A percentile compares a stretch with the other conserved stretches of the same genome.
These are phyloP conservation scores for Patella vulgata DNA, from an alignment of 1,140 invertebrate genomes.

Conservation along the genomic window DNA sequence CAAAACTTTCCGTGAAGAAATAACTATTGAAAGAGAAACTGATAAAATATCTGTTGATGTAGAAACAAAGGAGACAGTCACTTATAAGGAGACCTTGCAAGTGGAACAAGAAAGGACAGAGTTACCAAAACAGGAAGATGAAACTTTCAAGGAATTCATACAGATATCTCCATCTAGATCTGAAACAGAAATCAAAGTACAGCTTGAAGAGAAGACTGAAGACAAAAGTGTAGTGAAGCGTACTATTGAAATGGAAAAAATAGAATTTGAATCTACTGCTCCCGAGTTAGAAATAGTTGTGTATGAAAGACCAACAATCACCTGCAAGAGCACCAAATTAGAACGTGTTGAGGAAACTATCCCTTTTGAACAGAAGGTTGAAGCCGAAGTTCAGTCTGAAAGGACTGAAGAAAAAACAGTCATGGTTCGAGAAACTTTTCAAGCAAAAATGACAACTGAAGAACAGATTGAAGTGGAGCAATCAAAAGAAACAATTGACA, in stretches of 20 bases:
- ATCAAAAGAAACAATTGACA: conserved; percentile 18
- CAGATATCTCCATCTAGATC: conserved; percentile 6
- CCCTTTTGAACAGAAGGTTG: conserved; percentile 16
- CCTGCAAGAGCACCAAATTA: neutral
- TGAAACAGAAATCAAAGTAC: conserved; percentile 9
- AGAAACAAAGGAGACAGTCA: conserved; percentile 21
- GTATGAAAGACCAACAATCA: conserved; percentile 12
- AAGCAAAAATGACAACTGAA: conserved; percentile 19
- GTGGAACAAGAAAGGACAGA: conserved; percentile 19
- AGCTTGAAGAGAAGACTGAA: conserved; percentile 8
- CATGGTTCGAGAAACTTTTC: conserved; percentile 34
- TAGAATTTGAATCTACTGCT: conserved; percentile 12
- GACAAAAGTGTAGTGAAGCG: neutral
- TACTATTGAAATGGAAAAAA: conserved; percentile 13
- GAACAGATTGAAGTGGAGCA: conserved; percentile 23
- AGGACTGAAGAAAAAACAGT: conserved; percentile 31
- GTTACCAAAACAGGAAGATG: conserved; percentile 17
- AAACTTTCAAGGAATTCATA: conserved; percentile 20
- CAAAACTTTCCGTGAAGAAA: conserved; percentile 28
- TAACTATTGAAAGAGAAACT: conserved; percentile 12
- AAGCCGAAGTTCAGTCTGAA: conserved; percentile 29
- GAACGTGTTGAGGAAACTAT: conserved; percentile 21
- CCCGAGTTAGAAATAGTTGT: conserved; percentile 13
- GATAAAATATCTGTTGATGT: conserved; percentile 14
- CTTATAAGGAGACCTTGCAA: conserved; percentile 16